Base-by-base conservation (phyloP, 2,888 invertebrate species). In the Stenodera caucasica region DNA sequence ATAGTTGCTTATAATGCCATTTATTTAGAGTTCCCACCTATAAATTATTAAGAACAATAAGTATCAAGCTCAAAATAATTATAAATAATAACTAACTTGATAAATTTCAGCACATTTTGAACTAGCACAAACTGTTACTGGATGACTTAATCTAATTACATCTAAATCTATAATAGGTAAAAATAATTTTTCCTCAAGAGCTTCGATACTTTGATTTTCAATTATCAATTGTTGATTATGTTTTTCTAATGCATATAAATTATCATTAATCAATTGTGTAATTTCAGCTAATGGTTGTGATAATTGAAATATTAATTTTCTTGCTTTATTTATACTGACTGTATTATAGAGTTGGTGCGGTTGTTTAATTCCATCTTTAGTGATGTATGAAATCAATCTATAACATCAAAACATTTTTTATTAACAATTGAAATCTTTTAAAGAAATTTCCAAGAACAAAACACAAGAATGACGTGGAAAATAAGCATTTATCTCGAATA, bases 231-330 rank as follows among this genome's bases (percentile, higher is more conserved):
- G 51, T 2, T 29, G 33, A 40, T 71, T 45, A 55, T 77, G 76
- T 11, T 69, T 70, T 50, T 75, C 61, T 56, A 79, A 63, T 14
- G 70, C 64, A 5, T 59, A 61, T 9, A 78, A 63, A 56, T 80
- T 80, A 52, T 78, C 75, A 14, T 73, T 62, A 26, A 80, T 76
- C 4, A 75, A 60, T 61, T 78, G 73, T 0, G 75, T 70, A 51
- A 78, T 76, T 53, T 79, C 78, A 5, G 77, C 75, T 57, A 80
- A 64, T 0, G 80, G 80, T 61, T 75, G 71, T 0, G 76, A 68
- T 32, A 80, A 58, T 15, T 78, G 72, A 26, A 72, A 65, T 29
- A 80, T 77, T n/a, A 75, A 57, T 49, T 75, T 69, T 12, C 78
- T 63, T 1, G 77, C 76, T 61, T 78, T 75, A 37, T 78, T 78